Conservation (phyloP, 2,888 invertebrate species). For the Tenthredo scrophulariae region DNA sequence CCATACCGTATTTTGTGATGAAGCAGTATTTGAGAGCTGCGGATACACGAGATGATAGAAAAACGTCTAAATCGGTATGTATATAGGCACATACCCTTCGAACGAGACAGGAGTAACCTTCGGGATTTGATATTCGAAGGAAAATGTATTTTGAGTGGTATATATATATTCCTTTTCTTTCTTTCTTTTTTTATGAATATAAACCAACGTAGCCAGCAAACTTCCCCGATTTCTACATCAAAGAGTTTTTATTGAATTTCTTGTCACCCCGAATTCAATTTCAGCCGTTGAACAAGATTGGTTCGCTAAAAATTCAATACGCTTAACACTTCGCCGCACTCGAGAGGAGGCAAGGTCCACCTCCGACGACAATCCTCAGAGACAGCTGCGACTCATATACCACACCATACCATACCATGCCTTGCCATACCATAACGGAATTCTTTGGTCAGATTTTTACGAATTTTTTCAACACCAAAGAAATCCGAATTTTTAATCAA, state of each 20-base stretch:
- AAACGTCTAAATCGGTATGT: background rate
- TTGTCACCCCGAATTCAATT: slow-evolving; percentile 52
- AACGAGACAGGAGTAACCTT: slow-evolving; percentile 7
- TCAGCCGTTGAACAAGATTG: slow-evolving; percentile 49
- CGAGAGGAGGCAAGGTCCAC: slow-evolving; percentile 4
- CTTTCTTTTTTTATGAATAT: slow-evolving; percentile 41
- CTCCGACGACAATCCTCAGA: slow-evolving; percentile 28
- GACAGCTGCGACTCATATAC: slow-evolving; percentile 13
- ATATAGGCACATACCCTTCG: background rate
- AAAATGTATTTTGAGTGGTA: background rate
- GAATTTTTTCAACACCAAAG: background rate
- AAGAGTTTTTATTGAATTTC: slow-evolving; percentile 51
- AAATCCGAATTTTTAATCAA: slow-evolving; percentile 6
- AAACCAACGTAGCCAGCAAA: slow-evolving; percentile 27
- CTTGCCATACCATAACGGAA: background rate
- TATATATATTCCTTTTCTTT: background rate
- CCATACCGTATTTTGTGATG: background rate
- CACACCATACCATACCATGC: background rate
- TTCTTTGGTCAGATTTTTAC: background rate
- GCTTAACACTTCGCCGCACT: slow-evolving; percentile 49
- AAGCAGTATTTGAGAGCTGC: background rate
- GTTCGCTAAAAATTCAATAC: slow-evolving; percentile 53
- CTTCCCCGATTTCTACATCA: slow-evolving; percentile 47
- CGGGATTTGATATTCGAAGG: slow-evolving; percentile 12
- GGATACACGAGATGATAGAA: background rate